Evolutionary conservation across 1,140 invertebrate genomes (phyloP), one percentile per base, ranked within the genome.

Genomic region (Prorops nasuta): DNA sequence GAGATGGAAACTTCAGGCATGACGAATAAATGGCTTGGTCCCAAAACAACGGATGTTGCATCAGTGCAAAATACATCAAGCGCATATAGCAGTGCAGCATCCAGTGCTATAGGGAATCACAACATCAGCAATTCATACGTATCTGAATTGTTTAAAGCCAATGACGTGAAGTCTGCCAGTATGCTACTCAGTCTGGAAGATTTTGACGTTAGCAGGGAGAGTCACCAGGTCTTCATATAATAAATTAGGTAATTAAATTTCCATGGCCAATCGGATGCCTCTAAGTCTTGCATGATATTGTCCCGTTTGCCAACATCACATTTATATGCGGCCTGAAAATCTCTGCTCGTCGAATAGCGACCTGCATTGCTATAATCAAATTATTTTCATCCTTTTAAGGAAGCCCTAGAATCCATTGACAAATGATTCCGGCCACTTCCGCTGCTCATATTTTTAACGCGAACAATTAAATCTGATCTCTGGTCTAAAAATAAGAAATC

Each of bases 41-140:
- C 73, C 32, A 74, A 73, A 56, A 65, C 65, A 16, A 61, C 60
- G 12, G 74, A 76, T 17, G 70, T 71, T 19, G 67, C 70, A 14
- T 78, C 73, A 3, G 71, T 74, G 20, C 73, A 71, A 54, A 78
- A 78, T 50, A 76, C 74, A 38, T 78, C 73, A 15, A 77, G 74
- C 45, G 73, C 76, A 17, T 76, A 78, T 37, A 78, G 72, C 42
- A 77, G 76, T 45, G 73, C 73, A 15, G 69, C 74, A 20, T 78
- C 76, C 2, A 78, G 74, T 54, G 71, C 73, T 18, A 78, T 77
- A 70, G 74, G 67, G 17, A 77, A 77, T 60, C 73, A 77, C 42
- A 69, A 72, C 54, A 56, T 63, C 7, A 71, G 71, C 44, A 71
- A 58, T 49, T 55, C 67, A 38, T 77, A 74, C 52, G 44, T 71